These are phyloP conservation scores for Periparus ater DNA, from an alignment of 2,797 vertebrate species.

Conservation along the genomic window DNA sequence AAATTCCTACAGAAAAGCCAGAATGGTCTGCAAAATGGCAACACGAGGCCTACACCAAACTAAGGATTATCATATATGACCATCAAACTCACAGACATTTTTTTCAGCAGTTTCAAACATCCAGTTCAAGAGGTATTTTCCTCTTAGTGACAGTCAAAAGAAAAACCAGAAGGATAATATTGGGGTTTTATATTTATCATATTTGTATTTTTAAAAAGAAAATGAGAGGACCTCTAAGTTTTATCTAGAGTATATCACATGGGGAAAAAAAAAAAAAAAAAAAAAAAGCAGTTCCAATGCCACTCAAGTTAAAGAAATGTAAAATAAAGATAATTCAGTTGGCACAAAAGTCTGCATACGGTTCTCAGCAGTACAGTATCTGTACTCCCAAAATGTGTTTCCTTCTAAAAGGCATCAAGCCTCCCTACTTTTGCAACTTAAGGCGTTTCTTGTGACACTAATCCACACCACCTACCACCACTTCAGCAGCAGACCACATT, in stretches of 20 bases:
- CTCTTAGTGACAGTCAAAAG: neutral
- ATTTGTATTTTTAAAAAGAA: neutral
- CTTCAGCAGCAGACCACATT: neutral
- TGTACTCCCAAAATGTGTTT: neutral
- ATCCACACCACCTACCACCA: neutral
- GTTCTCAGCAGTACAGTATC: neutral
- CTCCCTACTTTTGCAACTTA: neutral
- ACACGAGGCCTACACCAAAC: neutral
- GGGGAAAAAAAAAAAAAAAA: neutral
- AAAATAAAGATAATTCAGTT: neutral
- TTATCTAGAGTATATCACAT: neutral
- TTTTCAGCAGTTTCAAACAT: neutral
- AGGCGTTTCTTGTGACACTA: neutral
- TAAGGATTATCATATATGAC: neutral
- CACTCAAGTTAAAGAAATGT: neutral
- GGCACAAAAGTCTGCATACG: neutral
- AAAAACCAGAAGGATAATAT: neutral
- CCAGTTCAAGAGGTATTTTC: neutral
- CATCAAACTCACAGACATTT: neutral
- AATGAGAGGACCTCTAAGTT: neutral
- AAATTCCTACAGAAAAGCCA: neutral
- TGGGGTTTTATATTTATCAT: neutral
- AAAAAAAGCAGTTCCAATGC: neutral
- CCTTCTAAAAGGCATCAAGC: neutral
- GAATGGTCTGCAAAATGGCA: neutral